Base-by-base conservation (phyloP, 92 coral and sea anemone species). In the Pocillopora meandrina region DNA sequence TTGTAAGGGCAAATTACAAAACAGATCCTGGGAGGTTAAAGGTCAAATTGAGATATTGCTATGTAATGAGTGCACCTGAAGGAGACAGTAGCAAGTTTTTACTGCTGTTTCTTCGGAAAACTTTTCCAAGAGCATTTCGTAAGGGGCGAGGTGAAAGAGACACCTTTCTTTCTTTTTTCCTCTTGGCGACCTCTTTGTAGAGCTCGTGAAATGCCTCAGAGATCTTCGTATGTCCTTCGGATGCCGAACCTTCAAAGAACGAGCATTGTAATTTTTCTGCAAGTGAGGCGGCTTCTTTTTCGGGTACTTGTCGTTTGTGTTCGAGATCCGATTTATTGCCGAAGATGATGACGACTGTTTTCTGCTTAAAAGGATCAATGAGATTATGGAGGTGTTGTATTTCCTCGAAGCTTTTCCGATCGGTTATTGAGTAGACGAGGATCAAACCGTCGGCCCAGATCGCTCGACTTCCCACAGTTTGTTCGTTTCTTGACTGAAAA, bases 391-490 rank as follows among this genome's bases (percentile, higher is more conserved):
- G 79, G 61, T 78, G 80, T n/a, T 74, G 72, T 12, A 91, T 82
- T 34, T 84, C 90, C 61, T 87, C 71, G 88, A 95, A 95, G 65
- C 95, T 91, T 16, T 84, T 79, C 68, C 84, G 86, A 72, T 89
- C 90, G 13, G 95, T 91, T 78, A 91, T 84, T 77, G 95, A 93
- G 86, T 95, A 93, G 15, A 95, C 92, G 26, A 95, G 72, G 52
- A 93, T 87, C 64, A 93, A 87, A 15, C 87, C 92, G 76, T 95
- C 98, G 62, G 95, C 97, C 97, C 97, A 95, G 17, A 89, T 23
- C 58, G 84, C 85, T 42, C 83, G 90, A 61, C 82, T 90, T 74
- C 83, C 93, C 26, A 92, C n/a, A 55, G 79, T 68, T 35, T 19
- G 66, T 72, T 89, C 91, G 3, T 75, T 66, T 18, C 42, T 21